Conservation (phyloP, 2,888 invertebrate species). For the Epinotia brunnichana region DNA sequence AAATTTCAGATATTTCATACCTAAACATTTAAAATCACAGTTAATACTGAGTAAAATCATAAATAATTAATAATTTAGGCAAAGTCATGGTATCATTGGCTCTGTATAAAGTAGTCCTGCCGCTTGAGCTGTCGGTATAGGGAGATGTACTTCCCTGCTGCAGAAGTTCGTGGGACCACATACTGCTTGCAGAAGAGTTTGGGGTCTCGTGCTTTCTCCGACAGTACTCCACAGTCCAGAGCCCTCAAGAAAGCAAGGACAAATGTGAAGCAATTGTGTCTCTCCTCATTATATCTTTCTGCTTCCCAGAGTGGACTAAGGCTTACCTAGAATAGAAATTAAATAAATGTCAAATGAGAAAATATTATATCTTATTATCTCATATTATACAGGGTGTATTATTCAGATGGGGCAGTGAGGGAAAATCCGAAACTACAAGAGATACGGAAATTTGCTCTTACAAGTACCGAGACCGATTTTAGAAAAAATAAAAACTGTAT, state of each 20-base stretch:
- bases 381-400: no score
- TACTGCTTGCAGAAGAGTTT: constrained; percentile 91
- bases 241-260: constrained; percentile 90
- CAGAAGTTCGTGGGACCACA: constrained; percentile 91
- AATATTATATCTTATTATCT: background rate
- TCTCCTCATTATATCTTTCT: constrained; percentile 88
- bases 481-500: no score
- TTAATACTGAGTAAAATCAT: constrained; percentile 69
- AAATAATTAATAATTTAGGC: constrained; percentile 66
- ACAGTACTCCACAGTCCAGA: constrained; percentile 88
- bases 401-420: no score
- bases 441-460: no score
- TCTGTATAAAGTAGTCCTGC: constrained; percentile 77
- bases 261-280: constrained; percentile 94
- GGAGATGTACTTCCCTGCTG: constrained; percentile 93
- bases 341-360: constrained; percentile 15
- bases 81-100: constrained; percentile 70
- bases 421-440: no score
- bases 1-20: constrained; percentile 68
- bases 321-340: constrained; percentile 67
- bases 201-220: constrained; percentile 86
- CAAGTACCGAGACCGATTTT: no score
- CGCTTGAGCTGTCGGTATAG: constrained; percentile 88
- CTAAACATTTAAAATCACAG: constrained; percentile 80
- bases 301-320: constrained; percentile 86